These are phyloP conservation scores for Mallotus villosus DNA, from an alignment of 2,797 vertebrate genomes.

Conservation along the genomic window DNA sequence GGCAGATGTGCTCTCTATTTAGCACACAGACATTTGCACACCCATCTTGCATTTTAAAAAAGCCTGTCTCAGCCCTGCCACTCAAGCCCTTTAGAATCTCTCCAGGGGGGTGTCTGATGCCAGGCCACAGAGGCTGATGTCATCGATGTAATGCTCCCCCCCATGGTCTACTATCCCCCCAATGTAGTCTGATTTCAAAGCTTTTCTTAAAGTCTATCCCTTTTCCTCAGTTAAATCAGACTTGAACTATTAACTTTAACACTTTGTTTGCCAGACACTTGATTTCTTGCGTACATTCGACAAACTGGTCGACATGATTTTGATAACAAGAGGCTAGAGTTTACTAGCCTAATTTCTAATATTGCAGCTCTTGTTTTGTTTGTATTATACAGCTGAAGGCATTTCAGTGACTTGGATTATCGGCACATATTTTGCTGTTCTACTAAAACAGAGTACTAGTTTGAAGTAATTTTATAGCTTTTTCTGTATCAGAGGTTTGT, in stretches of 20 bases:
- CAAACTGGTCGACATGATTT: conserved; percentile 29
- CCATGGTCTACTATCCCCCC: not conserved
- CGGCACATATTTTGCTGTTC: not conserved
- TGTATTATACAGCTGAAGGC: not conserved
- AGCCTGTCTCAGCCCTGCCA: conserved; percentile 31
- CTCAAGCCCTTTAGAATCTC: conserved; percentile 37
- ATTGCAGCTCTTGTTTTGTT: not conserved
- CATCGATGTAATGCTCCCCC: conserved; percentile 12
- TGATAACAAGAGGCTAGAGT: not conserved
- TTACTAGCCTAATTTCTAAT: not conserved
- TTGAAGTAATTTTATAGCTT: not conserved
- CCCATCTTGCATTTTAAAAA: conserved; percentile 45
- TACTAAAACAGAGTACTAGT: not conserved
- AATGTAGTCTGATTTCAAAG: conserved; percentile 55
- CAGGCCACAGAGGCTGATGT: conserved; percentile 40
- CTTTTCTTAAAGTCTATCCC: conserved; percentile 36
- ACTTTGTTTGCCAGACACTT: conserved; percentile 30
- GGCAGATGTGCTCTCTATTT: conserved; percentile 35
- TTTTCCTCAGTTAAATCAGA: conserved; percentile 56
- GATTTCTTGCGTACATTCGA: conserved; percentile 45
- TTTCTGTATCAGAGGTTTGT: conserved; percentile 22
- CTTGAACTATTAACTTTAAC: conserved; percentile 2
- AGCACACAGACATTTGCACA: conserved; percentile 22
- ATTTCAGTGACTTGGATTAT: no score
- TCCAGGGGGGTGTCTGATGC: conserved; percentile 47